A percentile compares a stretch with the other conserved stretches of the same genome.
Conservation (phyloP, 2,888 invertebrate species). For the Brenthis hecate region DNA sequence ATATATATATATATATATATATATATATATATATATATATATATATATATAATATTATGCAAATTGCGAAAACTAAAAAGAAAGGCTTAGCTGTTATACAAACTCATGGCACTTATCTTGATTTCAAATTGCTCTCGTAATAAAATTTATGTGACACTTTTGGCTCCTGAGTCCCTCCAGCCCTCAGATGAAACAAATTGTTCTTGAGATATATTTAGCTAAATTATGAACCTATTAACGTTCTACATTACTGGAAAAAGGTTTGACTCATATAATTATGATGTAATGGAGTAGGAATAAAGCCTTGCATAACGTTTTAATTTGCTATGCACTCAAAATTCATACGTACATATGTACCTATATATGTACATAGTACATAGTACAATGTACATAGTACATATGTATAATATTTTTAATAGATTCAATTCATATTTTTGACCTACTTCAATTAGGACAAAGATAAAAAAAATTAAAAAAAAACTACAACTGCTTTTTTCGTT, state of each 20-base stretch:
- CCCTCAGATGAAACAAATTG: constrained; percentile 34
- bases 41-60: constrained; percentile 12
- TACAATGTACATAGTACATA: too few species aligned
- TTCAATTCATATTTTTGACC: too few species aligned
- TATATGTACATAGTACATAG: too few species aligned
- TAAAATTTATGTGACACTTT: constrained; percentile 38
- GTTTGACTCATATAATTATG: constrained; percentile 11
- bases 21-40: too few species aligned
- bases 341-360: too few species aligned
- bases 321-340: too few species aligned
- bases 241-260: constrained; percentile 23
- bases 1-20: too few species aligned
- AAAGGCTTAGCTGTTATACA: constrained; percentile 37
- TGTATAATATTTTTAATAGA: too few species aligned
- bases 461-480: too few species aligned
- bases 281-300: constrained; percentile 9
- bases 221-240: constrained; percentile 25
- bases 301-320: too few species aligned
- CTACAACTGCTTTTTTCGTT: too few species aligned
- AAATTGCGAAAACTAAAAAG: constrained; percentile 29
- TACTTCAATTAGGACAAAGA: too few species aligned
- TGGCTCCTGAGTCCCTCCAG: constrained; percentile 31
- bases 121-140: constrained; percentile 37
- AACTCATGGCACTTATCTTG: constrained; percentile 37
- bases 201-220: constrained; percentile 29